Conservation (phyloP, 2,113 vertebrate genomes). For the Gnathonemus longibarbis region DNA sequence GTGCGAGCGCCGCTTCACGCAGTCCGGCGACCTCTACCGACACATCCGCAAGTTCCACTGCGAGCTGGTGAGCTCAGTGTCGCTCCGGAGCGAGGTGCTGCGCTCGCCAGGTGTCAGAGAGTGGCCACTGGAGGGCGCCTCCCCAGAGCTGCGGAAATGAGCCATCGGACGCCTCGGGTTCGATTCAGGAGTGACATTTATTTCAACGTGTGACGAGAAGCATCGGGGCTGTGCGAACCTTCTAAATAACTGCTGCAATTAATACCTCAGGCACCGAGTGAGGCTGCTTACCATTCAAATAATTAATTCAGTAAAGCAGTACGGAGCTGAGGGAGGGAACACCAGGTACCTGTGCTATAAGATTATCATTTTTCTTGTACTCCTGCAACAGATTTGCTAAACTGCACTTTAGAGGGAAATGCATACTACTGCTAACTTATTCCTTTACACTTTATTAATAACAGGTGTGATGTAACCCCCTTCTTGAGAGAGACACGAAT, state of each 20-base stretch:
- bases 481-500: conserved; percentile 1
- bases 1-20: conserved; percentile 98
- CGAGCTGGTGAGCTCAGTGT: conserved; percentile 99
- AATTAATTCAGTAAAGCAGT: conserved; percentile 18
- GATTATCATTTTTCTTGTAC: neutral
- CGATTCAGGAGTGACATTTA: neutral
- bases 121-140: conserved; percentile 97
- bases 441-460: conserved; percentile 19
- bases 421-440: conserved; percentile 67
- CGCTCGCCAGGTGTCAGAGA: conserved; percentile 93
- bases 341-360: neutral
- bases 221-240: conserved; percentile 20
- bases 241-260: neutral
- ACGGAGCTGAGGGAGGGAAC: conserved; percentile 47
- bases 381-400: conserved; percentile 48
- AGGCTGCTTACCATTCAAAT: neutral
- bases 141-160: conserved; percentile 99
- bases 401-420: conserved; percentile 78
- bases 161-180: neutral
- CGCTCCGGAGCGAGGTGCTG: conserved; percentile 95
- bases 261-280: neutral
- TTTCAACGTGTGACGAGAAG: neutral
- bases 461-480: conserved; percentile 26
- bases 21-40: conserved; percentile 98
- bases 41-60: conserved; percentile 99